Evolutionary conservation across 2,888 invertebrate genomes (phyloP), one percentile per base, ranked within the genome.

Genomic region (Callimorpha dominula): DNA sequence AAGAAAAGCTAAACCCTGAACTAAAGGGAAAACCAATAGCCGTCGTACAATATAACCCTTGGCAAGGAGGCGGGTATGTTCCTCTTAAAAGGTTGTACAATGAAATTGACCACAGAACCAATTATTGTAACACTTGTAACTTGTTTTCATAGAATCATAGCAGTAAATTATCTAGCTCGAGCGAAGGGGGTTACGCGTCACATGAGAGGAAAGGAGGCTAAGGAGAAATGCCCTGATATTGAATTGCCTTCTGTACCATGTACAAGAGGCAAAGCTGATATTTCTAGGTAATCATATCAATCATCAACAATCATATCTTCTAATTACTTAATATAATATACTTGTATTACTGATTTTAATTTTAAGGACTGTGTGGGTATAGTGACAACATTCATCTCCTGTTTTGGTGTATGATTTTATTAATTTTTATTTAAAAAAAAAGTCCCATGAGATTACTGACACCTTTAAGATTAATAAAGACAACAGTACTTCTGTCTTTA

Each of bases 141-240:
- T 12, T 46, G 4, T 11, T 63, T 67, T 52, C 40, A 52, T 79
- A 99, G 99, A 70, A 98, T 99, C 77, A 99, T 99, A 86, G 99
- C 99, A 64, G 99, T 99, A 0, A 99, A 99, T 92, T 99, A 99
- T 94, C 98, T 98, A 86, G 99, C 99, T 0, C 96, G 99, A 89
- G 98, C 97, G 4, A 97, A 96, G 93, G 99, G 99, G 17, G 99
- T 99, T 0, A 98, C 97, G 0, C 96, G 99, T 62, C 97, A 97
- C 83, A 99, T 99, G 98, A 96, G 98, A 86, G 99, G 99, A 0
- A 97, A 98, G 86, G 99, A 99, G 87, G 99, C 99, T 0, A 98
- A 97, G 90, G 96, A 97, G 81, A 97, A 97, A 81, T 99, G 99
- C 92, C 98, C 99, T 0, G 97, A 98, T 66, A 97, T 99, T 74